A percentile compares a stretch with the other conserved stretches of the same genome.
Evolutionary conservation across 1,140 invertebrate species (phyloP).

Genomic region (Formica exsecta): DNA sequence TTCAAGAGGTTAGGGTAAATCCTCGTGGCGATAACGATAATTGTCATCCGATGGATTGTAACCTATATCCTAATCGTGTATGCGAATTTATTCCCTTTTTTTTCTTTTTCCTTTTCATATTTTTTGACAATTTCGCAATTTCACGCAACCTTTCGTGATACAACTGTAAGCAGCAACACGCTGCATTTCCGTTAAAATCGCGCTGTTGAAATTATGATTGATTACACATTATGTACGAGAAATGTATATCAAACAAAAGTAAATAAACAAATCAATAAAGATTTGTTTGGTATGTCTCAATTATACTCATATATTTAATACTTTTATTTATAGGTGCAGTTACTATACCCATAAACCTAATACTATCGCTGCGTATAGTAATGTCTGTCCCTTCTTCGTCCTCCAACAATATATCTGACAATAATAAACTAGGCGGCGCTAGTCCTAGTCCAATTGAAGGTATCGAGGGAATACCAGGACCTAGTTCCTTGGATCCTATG

Average conservation of each 20-base stretch:
- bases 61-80: background rate
- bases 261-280: background rate
- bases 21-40: constrained; percentile 22
- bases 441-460: constrained; percentile 83
- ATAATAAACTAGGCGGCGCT: constrained; percentile 80
- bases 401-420: constrained; percentile 79
- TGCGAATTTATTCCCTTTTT: background rate
- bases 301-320: background rate
- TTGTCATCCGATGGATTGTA: background rate
- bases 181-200: background rate
- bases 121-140: background rate
- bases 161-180: background rate
- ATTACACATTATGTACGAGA: background rate
- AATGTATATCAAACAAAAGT: background rate
- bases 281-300: background rate
- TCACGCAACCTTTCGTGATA: background rate
- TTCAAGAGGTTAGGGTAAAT: constrained; percentile 63
- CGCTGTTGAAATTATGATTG: background rate
- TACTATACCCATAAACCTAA: constrained; percentile 47
- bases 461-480: constrained; percentile 80
- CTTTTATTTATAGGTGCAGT: constrained; percentile 2
- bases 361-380: constrained; percentile 74
- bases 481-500: constrained; percentile 79
- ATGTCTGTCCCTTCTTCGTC: constrained; percentile 84
- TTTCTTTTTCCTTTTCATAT: background rate